These are phyloP conservation scores for Orchesellides sinensis DNA, from an alignment of 2,888 invertebrate genomes.

Conservation along the genomic window DNA sequence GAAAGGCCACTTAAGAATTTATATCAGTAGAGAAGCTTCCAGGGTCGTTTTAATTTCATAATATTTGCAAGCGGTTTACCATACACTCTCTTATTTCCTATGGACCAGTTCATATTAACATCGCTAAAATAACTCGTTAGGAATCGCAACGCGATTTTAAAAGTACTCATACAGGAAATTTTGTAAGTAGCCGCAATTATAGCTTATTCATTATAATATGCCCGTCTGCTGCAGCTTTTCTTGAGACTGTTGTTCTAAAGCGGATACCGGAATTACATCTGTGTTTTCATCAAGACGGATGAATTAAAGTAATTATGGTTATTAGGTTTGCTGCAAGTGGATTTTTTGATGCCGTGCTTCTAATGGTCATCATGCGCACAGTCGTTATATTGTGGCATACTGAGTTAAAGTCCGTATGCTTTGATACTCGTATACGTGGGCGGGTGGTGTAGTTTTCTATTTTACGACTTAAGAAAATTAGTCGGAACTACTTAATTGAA, in stretches of 20 bases:
- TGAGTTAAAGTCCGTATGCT: too few species aligned
- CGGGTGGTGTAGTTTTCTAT: constrained; percentile 41
- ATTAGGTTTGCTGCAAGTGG: constrained; percentile 41
- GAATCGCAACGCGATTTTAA: too few species aligned
- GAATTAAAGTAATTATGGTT: constrained; percentile 64
- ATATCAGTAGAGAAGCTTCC: too few species aligned
- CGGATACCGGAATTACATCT: constrained; percentile 56
- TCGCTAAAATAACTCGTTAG: too few species aligned
- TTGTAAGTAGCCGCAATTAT: too few species aligned
- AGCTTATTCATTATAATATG: constrained; percentile 29
- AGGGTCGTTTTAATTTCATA: too few species aligned
- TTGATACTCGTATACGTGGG: constrained; percentile 18
- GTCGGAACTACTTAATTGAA: constrained; percentile 57
- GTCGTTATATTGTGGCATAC: background rate
- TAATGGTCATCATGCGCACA: constrained; percentile 7
- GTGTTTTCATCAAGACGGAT: constrained; percentile 62
- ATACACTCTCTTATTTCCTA: too few species aligned
- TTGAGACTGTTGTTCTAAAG: constrained; percentile 15
- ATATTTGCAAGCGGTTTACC: too few species aligned
- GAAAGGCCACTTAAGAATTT: too few species aligned
- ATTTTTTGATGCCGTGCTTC: background rate
- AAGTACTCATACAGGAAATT: too few species aligned
- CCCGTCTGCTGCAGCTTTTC: too few species aligned
- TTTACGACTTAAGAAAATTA: constrained; percentile 56
- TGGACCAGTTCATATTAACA: too few species aligned